Evolutionary conservation across 2,113 vertebrate species (phyloP), one percentile per base, ranked within the genome.

Genomic region (Junco hyemalis): DNA sequence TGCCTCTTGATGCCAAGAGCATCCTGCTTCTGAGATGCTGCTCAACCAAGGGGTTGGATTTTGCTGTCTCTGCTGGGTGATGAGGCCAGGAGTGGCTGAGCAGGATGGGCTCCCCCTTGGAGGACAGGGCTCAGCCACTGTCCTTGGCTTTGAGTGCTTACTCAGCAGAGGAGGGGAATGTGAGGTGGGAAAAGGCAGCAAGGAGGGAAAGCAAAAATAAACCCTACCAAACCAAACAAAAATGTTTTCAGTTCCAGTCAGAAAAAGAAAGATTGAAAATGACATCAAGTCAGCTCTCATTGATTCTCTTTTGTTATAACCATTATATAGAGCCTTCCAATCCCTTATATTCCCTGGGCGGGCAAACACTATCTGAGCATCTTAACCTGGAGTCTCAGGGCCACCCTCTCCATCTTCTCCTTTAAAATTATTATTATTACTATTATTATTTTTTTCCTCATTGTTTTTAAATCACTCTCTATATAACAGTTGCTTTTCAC

Each of bases 401-500:
- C 48, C 31, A 76, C 47, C 14, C 7, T 80, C 20, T 85, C 50
- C 33, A 76, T 81, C 31, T 91, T 59, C 70, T 84, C 17, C 26
- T 95, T 93, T 68, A 3, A 93, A 84, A 81, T 86, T 70, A 94
- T 86, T 73, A 56, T 50, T 63, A 71, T 72, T 69, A 87, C 23
- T 73, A 63, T 78, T 86, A 77, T 77, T 77, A 44, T 77, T 59
- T 66, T 66, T 69, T 63, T 84, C 57, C 68, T 92, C 74, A 80
- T 94, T 88, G 66, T 93, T 95, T 95, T 88, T 54, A 96, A 96
- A 91, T 93, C 76, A 70, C 60, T 92, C 36, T 86, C 63, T 60
- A 63, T 81, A 85, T 92, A 94, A 93, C 73, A 92, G 88, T 94
- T 86, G 92, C 94, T 94, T 94, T 95, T 96, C 90, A 77, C 79